Evolutionary conservation across 1,140 invertebrate species (phyloP), one percentile per base, ranked within the genome.

Genomic region (Camponotus pennsylvanicus): DNA sequence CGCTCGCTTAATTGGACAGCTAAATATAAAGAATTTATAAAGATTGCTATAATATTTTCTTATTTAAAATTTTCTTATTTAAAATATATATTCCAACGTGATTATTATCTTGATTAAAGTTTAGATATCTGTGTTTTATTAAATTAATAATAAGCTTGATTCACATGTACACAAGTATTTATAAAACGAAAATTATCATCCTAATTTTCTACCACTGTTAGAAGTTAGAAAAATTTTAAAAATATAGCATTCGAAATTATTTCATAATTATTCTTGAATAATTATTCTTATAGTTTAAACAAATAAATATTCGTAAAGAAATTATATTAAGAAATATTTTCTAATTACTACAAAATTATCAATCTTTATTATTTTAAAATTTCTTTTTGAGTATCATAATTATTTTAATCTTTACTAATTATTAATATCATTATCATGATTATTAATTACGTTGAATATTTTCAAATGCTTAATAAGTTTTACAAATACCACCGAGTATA

Each of bases 221-320:
- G 4, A 21, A 73, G 21, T 73, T 55, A 15, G 2, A 73, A 55
- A 37, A 13, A 55, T 11, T 15, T 32, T 0, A 15, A 9, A 6
- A 49, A 45, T 45, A 6, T 49, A 49, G 7, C 40, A 7, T 49
- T 49, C 34, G 8, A 55, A 55, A 7, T 3, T 71, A 15, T 49
- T 55, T 69, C 8, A 37, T 42, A 69, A 15, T 69, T 67, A 69
- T 27, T 70, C 7, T 69, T 45, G 21, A 69, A 11, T 13, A 70
- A 70, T 2, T 49, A 49, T n/a, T 70, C 11, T 73, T 55, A n/a
- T 71, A n/a, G 5, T n/a, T n/a, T 11, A 15, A 55, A 67, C n/a
- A n/a, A 2, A 45, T 21, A 3, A 6, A 18, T 70, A 6, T 49
- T 70, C 27, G 27, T 13, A 4, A 45, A 11, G 6, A 49, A 21